Evolutionary conservation across 2,888 invertebrate species (phyloP).

Genomic region (Tribolium freemani): DNA sequence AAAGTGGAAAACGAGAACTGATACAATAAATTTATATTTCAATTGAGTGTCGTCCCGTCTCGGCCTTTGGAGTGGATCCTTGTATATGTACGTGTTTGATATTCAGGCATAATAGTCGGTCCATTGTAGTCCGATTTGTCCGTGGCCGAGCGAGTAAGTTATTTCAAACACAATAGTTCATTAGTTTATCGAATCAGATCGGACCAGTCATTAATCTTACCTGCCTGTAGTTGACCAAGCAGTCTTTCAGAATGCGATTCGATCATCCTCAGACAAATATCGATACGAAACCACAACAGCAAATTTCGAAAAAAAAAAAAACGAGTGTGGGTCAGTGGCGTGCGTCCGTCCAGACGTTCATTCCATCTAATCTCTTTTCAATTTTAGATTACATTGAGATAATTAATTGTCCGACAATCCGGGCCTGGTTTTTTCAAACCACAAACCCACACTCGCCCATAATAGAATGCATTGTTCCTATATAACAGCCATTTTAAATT

Average conservation of each 20-base stretch:
- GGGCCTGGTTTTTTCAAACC: conserved; percentile 53
- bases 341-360: background rate
- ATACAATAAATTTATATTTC: background rate
- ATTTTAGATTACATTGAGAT: conserved; percentile 59
- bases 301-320: background rate
- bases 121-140: conserved; percentile 66
- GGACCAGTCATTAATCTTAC: conserved; percentile 67
- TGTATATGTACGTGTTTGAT: conserved; percentile 50
- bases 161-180: conserved; percentile 69
- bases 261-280: background rate
- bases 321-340: background rate
- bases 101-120: conserved; percentile 59
- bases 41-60: background rate
- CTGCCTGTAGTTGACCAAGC: conserved; percentile 47
- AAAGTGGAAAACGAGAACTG: background rate
- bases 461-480: conserved; percentile 66
- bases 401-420: conserved; percentile 60
- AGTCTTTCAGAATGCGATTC: conserved; percentile 24
- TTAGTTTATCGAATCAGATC: conserved; percentile 70
- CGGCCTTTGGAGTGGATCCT: conserved; percentile 1
- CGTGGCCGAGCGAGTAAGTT: conserved; percentile 63
- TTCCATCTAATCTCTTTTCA: conserved; percentile 49
- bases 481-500: conserved; percentile 66
- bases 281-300: background rate
- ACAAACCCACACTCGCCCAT: conserved; percentile 58